A percentile compares a stretch with the other conserved stretches of the same genome.
Evolutionary conservation across 2,888 invertebrate species (phyloP).

Genomic region (Lasioglossum lativentre): DNA sequence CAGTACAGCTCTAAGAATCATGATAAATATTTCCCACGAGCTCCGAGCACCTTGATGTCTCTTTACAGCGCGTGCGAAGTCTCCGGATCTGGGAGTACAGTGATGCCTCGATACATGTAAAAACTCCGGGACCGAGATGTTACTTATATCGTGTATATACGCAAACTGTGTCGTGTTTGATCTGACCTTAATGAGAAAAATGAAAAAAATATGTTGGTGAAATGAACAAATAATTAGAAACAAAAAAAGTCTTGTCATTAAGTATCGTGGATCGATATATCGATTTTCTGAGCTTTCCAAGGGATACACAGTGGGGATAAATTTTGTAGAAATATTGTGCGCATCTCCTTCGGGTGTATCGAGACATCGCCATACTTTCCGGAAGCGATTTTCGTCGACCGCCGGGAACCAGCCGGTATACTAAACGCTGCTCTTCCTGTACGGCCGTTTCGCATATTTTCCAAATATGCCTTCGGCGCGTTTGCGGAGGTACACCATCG

Average conservation of each 20-base stretch:
- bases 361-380: neutral
- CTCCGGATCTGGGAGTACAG: neutral
- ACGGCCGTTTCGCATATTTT: slow-evolving; percentile 42
- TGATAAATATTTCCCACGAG: neutral
- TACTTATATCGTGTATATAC: neutral
- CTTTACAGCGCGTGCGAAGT: neutral
- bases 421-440: slow-evolving; percentile 44
- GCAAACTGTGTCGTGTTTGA: neutral
- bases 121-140: neutral
- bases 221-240: neutral
- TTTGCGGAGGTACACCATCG: slow-evolving; percentile 37
- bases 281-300: too few relatives aligned
- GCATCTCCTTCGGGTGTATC: neutral
- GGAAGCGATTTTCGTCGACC: neutral
- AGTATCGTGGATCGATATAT: too few relatives aligned
- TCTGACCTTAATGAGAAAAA: neutral
- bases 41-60: neutral
- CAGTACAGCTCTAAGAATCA: neutral
- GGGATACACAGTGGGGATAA: neutral
- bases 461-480: slow-evolving; percentile 44
- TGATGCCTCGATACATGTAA: neutral
- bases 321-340: neutral
- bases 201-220: neutral
- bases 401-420: neutral
- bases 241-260: too few relatives aligned